Evolutionary conservation across 92 coral and sea anemone genomes (phyloP), one percentile per base, ranked within the genome.

Genomic region (Palythoa grandiflora): DNA sequence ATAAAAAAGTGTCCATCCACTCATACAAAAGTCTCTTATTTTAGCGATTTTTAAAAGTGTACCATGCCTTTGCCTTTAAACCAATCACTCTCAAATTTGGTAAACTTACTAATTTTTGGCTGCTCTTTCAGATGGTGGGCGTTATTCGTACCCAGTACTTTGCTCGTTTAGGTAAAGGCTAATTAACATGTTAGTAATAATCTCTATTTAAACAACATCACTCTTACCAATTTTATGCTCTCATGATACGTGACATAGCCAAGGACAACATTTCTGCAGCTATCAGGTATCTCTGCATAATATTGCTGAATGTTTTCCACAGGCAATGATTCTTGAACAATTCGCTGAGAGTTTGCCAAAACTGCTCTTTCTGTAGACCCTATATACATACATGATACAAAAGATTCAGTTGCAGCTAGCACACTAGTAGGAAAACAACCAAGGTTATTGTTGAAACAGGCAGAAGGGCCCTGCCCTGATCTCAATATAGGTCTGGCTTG

Each of bases 341-440:
- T 88, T 6, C 54, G 44, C 57, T 88, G 86, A 79, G 59, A 60
- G 73, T 88, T 81, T 21, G 57, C 59, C 51, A 57, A 59, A 88
- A 68, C 72, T 74, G 73, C 87, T 81, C 87, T 81, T 81, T 81
- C 87, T 81, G 87, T 81, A 81, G 87, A 35, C 44, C 87, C 87
- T 63, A 81, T 38, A 61, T 59, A 59, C 20, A 19, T 59, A 59
- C 66, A 59, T 59, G 66, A 13, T 59, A 59, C 66, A 59, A 59
- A 59, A 59, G 66, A 14, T 59, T 59, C 66, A 59, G 66, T 59
- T 59, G 66, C 66, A 59, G 66, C n/a, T 59, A 59, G 66, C 66
- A 59, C 14, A 59, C 66, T 19, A 59, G 66, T 59, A 59, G 66
- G 66, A 59, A 59, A 59, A 59, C 66, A 59, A 59, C 66, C 66